A percentile compares a stretch with the other conserved stretches of the same genome.
Conservation (phyloP, 2,797 vertebrate genomes). For the Percopsis omiscomaycus region DNA sequence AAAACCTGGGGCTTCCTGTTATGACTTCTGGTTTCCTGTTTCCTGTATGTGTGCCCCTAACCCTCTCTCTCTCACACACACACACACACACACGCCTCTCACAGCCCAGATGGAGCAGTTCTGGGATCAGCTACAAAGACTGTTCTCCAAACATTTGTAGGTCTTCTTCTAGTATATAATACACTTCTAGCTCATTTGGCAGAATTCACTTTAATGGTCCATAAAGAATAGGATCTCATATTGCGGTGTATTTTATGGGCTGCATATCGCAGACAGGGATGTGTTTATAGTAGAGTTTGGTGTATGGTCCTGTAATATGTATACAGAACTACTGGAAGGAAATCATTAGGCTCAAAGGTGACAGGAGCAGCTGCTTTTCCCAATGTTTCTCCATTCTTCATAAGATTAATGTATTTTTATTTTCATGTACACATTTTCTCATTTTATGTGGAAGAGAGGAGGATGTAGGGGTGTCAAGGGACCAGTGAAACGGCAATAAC, state of each 20-base stretch:
- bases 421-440: slow-evolving; percentile 45
- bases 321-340: slow-evolving; percentile 25
- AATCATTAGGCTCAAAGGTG: slow-evolving; percentile 31
- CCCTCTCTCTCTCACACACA: not conserved
- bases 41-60: slow-evolving; percentile 68
- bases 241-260: not conserved
- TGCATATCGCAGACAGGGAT: not conserved
- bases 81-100: slow-evolving; percentile 4
- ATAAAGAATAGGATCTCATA: not conserved
- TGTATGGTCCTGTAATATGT: slow-evolving; percentile 5
- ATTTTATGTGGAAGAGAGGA: slow-evolving; percentile 53
- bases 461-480: slow-evolving; percentile 64
- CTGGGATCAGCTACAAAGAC: slow-evolving; percentile 46
- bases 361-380: slow-evolving; percentile 52
- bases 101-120: slow-evolving; percentile 36
- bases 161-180: too few relatives aligned
- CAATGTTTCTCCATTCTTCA: slow-evolving; percentile 29
- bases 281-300: slow-evolving; percentile 7
- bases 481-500: slow-evolving; percentile 67
- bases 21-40: slow-evolving; percentile 80
- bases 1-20: slow-evolving; percentile 79
- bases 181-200: too few relatives aligned
- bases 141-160: slow-evolving; percentile 14
- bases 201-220: not conserved
- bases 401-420: slow-evolving; percentile 58